phyloP scores from a whole-genome alignment of 2,113 vertebrate species.

The Nyctibius bracteatus region DNA sequence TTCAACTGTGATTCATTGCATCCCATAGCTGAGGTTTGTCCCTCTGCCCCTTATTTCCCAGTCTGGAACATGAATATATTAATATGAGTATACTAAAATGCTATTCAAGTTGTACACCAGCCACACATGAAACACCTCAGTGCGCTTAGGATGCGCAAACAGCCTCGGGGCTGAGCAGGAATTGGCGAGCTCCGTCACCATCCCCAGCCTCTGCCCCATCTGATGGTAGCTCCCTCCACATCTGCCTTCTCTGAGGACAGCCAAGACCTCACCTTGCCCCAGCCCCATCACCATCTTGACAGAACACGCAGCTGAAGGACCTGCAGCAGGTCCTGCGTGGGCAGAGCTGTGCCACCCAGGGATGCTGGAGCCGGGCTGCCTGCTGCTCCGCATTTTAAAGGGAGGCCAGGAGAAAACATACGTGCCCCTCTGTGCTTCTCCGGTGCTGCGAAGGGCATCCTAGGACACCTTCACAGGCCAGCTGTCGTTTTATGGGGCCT shows the following conservation, averaged over 20 bases:
- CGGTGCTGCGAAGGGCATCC: not conserved
- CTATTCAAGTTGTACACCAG: not conserved
- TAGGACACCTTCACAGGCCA: conserved; percentile 52
- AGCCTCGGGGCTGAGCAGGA: not conserved
- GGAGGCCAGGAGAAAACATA: not conserved
- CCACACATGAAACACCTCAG: not conserved
- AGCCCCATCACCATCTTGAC: fast-evolving
- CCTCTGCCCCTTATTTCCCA: not conserved
- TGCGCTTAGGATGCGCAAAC: not conserved
- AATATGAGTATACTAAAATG: not conserved
- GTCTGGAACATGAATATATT: not conserved
- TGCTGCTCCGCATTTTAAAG: not conserved
- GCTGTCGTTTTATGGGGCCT: not conserved
- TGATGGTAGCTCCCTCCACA: not conserved
- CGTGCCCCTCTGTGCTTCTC: not conserved
- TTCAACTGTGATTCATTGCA: not conserved
- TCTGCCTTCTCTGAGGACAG: not conserved
- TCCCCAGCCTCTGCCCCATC: not conserved
- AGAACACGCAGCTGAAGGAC: not conserved
- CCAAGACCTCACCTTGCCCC: not conserved
- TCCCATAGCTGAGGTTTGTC: not conserved
- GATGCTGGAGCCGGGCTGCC: not conserved
- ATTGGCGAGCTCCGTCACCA: not conserved
- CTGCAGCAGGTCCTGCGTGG: not conserved
- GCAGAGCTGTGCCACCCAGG: not conserved